Evolutionary conservation across 2,797 vertebrate genomes (phyloP).

Genomic region (Tokudaia muenninki): DNA sequence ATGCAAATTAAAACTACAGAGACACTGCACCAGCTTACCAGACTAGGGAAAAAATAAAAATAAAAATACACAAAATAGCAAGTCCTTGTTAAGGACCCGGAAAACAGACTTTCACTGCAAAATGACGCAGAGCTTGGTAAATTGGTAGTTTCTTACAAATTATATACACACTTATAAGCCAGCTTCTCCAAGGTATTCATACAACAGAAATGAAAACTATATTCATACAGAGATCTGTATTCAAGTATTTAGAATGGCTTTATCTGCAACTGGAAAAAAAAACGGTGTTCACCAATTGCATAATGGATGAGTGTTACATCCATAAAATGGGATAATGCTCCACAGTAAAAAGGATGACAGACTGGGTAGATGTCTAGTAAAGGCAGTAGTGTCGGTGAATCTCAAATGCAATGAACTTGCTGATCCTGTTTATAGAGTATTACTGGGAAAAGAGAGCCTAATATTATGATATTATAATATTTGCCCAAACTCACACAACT

Average conservation of each 20-base stretch:
- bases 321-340: not conserved
- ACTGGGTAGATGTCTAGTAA: not conserved
- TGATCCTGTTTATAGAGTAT: not conserved
- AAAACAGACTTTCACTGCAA: conserved; percentile 33
- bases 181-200: not conserved
- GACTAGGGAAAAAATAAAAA: not conserved
- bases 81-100: not conserved
- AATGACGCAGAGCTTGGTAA: not conserved
- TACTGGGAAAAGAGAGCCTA: not conserved
- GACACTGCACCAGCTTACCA: not conserved
- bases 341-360: not conserved
- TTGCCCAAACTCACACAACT: not conserved
- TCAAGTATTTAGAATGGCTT: not conserved
- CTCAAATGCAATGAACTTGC: not conserved
- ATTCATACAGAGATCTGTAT: not conserved
- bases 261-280: not conserved
- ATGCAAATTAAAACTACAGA: not conserved
- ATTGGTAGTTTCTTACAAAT: not conserved
- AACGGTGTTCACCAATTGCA: not conserved
- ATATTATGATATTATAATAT: not conserved
- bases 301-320: not conserved
- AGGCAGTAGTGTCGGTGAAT: not conserved
- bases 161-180: not conserved
- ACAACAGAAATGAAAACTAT: not conserved
- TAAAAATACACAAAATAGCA: not conserved